A percentile compares a stretch with the other conserved stretches of the same genome.
phyloP scores from a whole-genome alignment of 2,888 invertebrate genomes.

The Lucinisca nassula region DNA sequence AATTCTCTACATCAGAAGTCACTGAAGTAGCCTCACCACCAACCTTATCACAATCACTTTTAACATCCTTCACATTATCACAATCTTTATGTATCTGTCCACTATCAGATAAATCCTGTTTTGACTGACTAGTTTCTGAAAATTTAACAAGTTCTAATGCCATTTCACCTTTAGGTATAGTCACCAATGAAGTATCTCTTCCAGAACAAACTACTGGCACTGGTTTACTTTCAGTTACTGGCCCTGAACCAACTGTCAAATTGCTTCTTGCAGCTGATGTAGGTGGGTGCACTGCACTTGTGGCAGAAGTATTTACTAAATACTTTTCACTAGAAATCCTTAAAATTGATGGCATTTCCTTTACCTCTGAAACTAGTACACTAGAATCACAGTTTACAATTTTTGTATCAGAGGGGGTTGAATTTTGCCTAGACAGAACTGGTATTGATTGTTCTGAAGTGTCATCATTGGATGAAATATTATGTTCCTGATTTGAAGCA shows the following conservation, averaged over 20 bases:
- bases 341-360: not conserved
- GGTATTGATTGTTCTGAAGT: not conserved
- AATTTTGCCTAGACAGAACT: not conserved
- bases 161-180: too few relatives aligned
- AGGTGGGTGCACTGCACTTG: not conserved
- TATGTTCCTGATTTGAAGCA: not conserved
- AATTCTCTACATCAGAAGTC: not conserved
- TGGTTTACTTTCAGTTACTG: not conserved
- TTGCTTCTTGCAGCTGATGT: too few relatives aligned
- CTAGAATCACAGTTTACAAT: not conserved
- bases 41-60: slow-evolving; percentile 5
- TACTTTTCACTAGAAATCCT: not conserved
- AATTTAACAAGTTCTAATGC: not conserved
- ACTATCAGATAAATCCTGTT: not conserved
- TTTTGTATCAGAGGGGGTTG: not conserved
- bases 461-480: not conserved
- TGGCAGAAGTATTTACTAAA: not conserved
- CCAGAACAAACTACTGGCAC: not conserved
- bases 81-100: not conserved
- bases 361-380: not conserved
- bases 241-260: not conserved
- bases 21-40: not conserved
- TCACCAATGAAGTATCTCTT: too few relatives aligned
- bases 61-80: not conserved
- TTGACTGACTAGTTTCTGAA: slow-evolving; percentile 6